Percentiles rank a stretch among this genome's conserved stretches.
Conservation (phyloP, 1,140 invertebrate species). For the Leptestheria dahalacensis region DNA sequence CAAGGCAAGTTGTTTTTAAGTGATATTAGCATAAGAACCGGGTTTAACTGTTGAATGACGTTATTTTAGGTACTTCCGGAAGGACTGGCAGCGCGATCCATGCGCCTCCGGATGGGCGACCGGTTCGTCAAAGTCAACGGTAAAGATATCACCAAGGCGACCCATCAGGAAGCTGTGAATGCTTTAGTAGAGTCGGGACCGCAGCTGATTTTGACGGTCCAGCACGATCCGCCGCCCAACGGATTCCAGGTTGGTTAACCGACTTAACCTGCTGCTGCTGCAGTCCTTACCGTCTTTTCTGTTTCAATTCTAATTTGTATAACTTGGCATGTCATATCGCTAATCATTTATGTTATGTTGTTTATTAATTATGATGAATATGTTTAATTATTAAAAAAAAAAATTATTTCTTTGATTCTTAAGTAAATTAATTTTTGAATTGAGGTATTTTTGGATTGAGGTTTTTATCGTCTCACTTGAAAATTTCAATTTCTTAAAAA, state of each 20-base stretch:
- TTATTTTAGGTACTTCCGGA: conserved; percentile 67
- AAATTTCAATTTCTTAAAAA: too few species aligned
- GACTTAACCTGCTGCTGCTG: too few species aligned
- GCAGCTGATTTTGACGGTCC: conserved; percentile 67
- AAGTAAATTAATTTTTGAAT: too few species aligned
- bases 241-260: conserved; percentile 72
- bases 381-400: conserved; percentile 1
- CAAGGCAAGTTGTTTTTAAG: conserved; percentile 82
- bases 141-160: conserved; percentile 66
- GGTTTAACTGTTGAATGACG: too few species aligned
- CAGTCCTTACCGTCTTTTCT: too few species aligned
- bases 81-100: conserved; percentile 79
- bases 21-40: too few species aligned
- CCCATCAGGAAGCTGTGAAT: conserved; percentile 89
- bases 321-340: too few species aligned
- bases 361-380: too few species aligned
- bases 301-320: too few species aligned
- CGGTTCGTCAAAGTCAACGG: conserved; percentile 87
- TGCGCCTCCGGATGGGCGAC: conserved; percentile 88
- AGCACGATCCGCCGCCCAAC: conserved; percentile 85
- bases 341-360: too few species aligned
- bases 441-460: too few species aligned
- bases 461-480: too few species aligned
- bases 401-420: background rate
- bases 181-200: conserved; percentile 68